Conservation (phyloP, 2,797 vertebrate species). For the Coregonus sp. region DNA sequence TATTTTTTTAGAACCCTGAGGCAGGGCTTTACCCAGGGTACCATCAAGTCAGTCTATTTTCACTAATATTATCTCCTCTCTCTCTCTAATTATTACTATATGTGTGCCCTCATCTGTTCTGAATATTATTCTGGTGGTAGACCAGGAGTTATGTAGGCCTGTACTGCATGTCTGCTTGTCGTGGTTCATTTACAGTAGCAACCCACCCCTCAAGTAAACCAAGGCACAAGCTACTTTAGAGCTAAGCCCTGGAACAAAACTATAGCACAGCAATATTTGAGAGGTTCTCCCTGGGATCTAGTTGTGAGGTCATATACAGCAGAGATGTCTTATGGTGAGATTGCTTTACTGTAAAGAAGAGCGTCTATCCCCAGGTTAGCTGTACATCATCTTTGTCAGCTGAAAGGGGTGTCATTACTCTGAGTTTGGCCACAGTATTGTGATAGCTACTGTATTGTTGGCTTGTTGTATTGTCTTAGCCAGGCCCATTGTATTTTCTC, state of each 20-base stretch:
- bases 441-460: not conserved
- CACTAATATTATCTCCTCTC: not conserved
- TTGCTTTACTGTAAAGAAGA: slow-evolving; percentile 37
- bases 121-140: not conserved
- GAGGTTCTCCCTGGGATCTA: slow-evolving; percentile 2
- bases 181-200: slow-evolving; percentile 2
- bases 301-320: slow-evolving; percentile 33
- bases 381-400: slow-evolving; percentile 63
- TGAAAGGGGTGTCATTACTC: slow-evolving; percentile 52
- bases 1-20: slow-evolving; percentile 6
- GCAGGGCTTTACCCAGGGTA: not conserved
- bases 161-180: not conserved
- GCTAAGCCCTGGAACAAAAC: slow-evolving; percentile 37
- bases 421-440: slow-evolving; percentile 41
- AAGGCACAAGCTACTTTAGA: not conserved
- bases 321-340: slow-evolving; percentile 26
- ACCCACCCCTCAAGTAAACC: not conserved
- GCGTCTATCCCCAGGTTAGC: slow-evolving; percentile 60
- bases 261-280: slow-evolving; percentile 42
- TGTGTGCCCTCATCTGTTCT: not conserved
- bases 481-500: slow-evolving; percentile 6
- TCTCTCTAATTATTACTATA: not conserved
- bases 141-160: not conserved
- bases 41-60: not conserved
- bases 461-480: slow-evolving; percentile 18